Conservation (phyloP, 2,888 invertebrate genomes). For the Aromia moschata region DNA sequence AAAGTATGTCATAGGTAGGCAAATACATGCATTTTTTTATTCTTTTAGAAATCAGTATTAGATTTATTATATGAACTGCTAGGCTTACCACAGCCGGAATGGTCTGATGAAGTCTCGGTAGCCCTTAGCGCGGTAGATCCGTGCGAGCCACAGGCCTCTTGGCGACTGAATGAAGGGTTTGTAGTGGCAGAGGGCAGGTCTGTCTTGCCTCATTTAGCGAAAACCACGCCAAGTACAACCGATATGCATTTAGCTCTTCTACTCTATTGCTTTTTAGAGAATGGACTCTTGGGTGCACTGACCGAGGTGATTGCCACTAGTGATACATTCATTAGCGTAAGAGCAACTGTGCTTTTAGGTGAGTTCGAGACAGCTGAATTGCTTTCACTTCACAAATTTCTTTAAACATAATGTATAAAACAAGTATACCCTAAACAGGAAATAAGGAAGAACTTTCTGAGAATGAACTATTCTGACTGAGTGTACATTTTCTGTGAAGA, state of each 20-base stretch:
- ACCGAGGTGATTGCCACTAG: conserved; percentile 91
- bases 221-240: conserved; percentile 86
- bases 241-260: conserved; percentile 91
- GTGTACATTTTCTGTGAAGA: too few species aligned
- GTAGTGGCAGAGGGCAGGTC: conserved; percentile 90
- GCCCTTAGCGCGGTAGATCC: conserved; percentile 91
- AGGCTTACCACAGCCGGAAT: conserved; percentile 86
- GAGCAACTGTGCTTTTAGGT: conserved; percentile 89
- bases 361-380: too few species aligned
- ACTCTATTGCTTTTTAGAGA: conserved; percentile 87
- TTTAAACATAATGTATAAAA: too few species aligned
- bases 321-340: conserved; percentile 89
- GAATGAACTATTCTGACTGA: too few species aligned
- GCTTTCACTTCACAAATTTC: too few species aligned
- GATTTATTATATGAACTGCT: conserved; percentile 92
- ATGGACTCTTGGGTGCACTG: conserved; percentile 86
- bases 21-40: too few species aligned
- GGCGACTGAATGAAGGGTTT: conserved; percentile 92
- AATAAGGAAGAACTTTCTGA: too few species aligned
- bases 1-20: conserved; percentile 16
- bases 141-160: conserved; percentile 82
- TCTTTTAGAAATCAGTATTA: conserved; percentile 84
- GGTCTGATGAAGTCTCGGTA: conserved; percentile 92
- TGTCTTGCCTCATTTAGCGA: conserved; percentile 86
- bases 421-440: too few species aligned